phyloP scores from a whole-genome alignment of 2,888 invertebrate genomes.

The Junonia oenone region DNA sequence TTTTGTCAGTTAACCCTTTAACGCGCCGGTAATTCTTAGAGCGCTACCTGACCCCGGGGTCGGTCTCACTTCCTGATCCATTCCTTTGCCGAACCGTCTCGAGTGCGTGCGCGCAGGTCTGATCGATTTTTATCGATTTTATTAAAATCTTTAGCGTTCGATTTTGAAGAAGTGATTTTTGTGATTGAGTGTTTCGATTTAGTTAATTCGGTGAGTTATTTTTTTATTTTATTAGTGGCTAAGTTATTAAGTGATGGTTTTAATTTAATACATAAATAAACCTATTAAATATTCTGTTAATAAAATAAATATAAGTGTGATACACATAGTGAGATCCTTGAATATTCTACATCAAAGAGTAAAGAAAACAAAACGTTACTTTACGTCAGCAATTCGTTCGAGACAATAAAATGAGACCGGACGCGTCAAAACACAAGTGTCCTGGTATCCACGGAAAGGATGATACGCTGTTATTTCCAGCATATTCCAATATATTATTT shows the following conservation, averaged over 20 bases:
- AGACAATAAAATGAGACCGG: slow-evolving; percentile 72
- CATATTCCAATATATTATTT: slow-evolving; percentile 82
- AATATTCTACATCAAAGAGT: slow-evolving; percentile 21
- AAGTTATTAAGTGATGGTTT: no score
- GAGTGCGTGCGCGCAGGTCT: slow-evolving; percentile 65
- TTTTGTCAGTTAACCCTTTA: slow-evolving; percentile 75
- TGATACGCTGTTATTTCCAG: slow-evolving; percentile 80
- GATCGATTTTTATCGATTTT: slow-evolving; percentile 24
- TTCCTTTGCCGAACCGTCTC: slow-evolving; percentile 63
- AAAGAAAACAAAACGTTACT: slow-evolving; percentile 52
- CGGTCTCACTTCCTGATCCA: slow-evolving; percentile 71
- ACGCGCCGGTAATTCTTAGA: slow-evolving; percentile 70
- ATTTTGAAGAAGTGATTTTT: background rate
- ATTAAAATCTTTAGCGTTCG: background rate
- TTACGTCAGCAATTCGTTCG: slow-evolving; percentile 61
- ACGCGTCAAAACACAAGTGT: slow-evolving; percentile 69
- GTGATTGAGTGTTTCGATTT: background rate
- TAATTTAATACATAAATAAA: background rate
- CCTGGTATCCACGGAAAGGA: slow-evolving; percentile 68
- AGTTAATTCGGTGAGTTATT: background rate
- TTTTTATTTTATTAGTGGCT: background rate
- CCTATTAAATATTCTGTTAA: background rate
- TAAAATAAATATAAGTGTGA: background rate
- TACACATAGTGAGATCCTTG: no score
- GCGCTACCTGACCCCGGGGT: slow-evolving; percentile 71